Evolutionary conservation across 2,888 invertebrate species (phyloP).

Genomic region (Cerastoderma edule): DNA sequence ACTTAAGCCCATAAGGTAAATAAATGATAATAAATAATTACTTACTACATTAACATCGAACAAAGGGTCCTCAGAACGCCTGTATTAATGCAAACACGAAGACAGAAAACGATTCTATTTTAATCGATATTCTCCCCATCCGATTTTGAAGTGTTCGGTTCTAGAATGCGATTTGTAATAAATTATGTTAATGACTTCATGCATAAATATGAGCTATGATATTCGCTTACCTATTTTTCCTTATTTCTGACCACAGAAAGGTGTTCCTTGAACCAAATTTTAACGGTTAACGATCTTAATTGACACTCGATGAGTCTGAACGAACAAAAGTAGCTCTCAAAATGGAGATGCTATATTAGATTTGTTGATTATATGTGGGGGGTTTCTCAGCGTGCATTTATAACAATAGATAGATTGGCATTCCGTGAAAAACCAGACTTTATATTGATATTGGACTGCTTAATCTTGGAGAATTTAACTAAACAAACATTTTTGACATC

Average conservation of each 20-base stretch:
- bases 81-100: not conserved
- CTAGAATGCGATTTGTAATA: constrained; percentile 37
- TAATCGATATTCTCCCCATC: constrained; percentile 24
- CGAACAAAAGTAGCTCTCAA: constrained; percentile 19
- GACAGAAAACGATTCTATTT: not conserved
- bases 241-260: not conserved
- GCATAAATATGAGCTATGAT: constrained; percentile 60
- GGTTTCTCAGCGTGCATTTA: not conserved
- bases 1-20: constrained; percentile 42
- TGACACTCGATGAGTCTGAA: constrained; percentile 7
- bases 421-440: too few species aligned
- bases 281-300: not conserved
- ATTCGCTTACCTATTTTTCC: constrained; percentile 2
- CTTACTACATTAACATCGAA: constrained; percentile 41
- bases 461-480: too few species aligned
- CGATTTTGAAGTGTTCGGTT: constrained; percentile 19
- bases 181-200: constrained; percentile 60
- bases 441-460: too few species aligned
- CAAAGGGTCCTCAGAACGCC: not conserved
- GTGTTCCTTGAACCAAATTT: not conserved
- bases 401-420: not conserved
- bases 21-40: constrained; percentile 46
- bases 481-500: too few species aligned
- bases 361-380: constrained; percentile 9
- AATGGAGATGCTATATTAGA: constrained; percentile 22